Base-by-base conservation (phyloP, 2,797 vertebrate genomes). In the Florisuga fusca region DNA sequence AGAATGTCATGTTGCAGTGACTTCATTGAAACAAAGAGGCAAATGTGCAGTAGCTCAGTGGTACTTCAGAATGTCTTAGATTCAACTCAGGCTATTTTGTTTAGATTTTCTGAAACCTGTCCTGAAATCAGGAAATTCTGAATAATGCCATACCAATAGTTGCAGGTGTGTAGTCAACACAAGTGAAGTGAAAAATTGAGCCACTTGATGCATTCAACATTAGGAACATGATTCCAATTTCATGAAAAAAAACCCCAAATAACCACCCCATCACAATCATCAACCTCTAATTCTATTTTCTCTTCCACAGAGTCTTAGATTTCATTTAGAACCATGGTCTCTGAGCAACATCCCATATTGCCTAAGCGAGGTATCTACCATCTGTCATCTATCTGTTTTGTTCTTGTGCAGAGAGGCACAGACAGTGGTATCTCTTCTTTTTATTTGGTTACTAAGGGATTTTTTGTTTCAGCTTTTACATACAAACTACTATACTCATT, bases 331-430 rank as follows among this genome's bases (percentile, higher is more conserved):
- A 41, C 46, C 10, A 12, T 64, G 73, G 74, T 69, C n/a, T 89
- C 43, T 75, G 64, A 95, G 21, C 36, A 68, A 63, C 76, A 89
- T 89, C 26, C 25, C 15, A 1, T 67, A 68, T 54, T 89, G 46
- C 57, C 43, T 54, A 72, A 93, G 61, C 4, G 8, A 64, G 48
- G n/a, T 41, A 66, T 48, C 79, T 85, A 25, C 63, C 33, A 66
- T 83, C 82, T 92, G 81, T 62, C 66, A 75, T 91, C 29, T 84
- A 38, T 77, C 57, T 75, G 26, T 74, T 94, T 92, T 80, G 26
- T 58, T 87, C 26, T 84, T 80, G 22, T 75, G 33, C 53, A 74
- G 45, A 87, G 62, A 77, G 59, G 15, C 41, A n/a, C 5, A 58
- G 72, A 46, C 68, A 93, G 41, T 50, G 21, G 12, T 58, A 34